Evolutionary conservation across 2,113 vertebrate genomes (phyloP).

Genomic region (Ictalurus furcatus): DNA sequence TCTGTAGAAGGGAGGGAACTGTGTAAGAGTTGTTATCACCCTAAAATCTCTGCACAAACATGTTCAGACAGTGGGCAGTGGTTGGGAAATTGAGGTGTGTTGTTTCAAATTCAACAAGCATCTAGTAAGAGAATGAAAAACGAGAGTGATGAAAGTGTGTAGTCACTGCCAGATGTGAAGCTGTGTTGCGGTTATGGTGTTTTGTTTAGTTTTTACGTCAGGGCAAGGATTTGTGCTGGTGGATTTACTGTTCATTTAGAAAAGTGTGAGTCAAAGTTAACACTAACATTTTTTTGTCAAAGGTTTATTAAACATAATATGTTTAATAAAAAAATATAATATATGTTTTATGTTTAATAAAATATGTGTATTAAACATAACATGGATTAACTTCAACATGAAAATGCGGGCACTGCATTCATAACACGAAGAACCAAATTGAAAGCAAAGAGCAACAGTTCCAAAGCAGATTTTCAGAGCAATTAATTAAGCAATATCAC

Average conservation of each 20-base stretch:
- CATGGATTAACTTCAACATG: not conserved
- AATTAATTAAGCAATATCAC: not conserved
- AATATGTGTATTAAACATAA: not conserved
- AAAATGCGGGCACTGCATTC: not conserved
- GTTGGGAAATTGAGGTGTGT: conserved; percentile 33
- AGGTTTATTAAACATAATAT: too few relatives aligned
- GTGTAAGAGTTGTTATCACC: not conserved
- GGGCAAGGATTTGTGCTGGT: not conserved
- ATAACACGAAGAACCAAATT: not conserved
- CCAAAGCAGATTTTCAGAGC: not conserved
- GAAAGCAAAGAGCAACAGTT: not conserved
- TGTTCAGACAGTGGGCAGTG: not conserved
- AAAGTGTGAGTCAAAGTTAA: not conserved
- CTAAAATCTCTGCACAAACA: conserved; percentile 5
- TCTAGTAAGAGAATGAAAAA: not conserved
- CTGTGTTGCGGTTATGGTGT: not conserved
- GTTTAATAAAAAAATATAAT: too few relatives aligned
- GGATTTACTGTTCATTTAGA: not conserved
- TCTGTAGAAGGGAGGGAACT: not conserved
- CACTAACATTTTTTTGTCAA: not conserved
- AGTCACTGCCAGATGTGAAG: not conserved
- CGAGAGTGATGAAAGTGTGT: not conserved
- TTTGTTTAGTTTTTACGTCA: not conserved
- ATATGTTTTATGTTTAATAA: too few relatives aligned
- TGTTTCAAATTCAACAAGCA: not conserved